These are phyloP conservation scores for Drosophila sordidula DNA, from an alignment of 2,888 invertebrate species.

Conservation along the genomic window DNA sequence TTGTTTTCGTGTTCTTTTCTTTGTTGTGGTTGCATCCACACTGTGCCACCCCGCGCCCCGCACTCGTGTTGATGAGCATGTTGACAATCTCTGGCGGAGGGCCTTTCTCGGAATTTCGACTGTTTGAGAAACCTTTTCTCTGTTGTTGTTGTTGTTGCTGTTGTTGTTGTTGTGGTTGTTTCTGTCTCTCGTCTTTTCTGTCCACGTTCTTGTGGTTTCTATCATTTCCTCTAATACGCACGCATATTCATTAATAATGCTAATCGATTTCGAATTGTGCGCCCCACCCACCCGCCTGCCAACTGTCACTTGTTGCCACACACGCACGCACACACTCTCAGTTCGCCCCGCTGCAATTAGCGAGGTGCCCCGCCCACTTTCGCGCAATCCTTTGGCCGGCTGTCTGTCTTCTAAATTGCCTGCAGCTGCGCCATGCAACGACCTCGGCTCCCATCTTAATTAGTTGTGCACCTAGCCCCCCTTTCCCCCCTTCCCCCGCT, in stretches of 20 bases:
- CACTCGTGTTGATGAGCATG: slow-evolving; percentile 73
- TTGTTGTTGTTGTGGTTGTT: too few relatives aligned
- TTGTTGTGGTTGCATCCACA: slow-evolving; percentile 12
- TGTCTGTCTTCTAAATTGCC: slow-evolving; percentile 36
- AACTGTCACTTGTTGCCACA: slow-evolving; percentile 30
- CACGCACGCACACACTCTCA: not conserved
- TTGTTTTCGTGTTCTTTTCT: not conserved
- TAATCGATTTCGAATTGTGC: slow-evolving; percentile 56
- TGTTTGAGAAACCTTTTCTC: slow-evolving; percentile 49
- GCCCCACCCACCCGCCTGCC: slow-evolving; percentile 3
- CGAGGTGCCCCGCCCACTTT: not conserved
- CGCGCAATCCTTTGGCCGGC: not conserved
- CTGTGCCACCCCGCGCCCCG: not conserved
- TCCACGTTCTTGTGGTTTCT: slow-evolving; percentile 35
- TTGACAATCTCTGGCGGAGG: slow-evolving; percentile 72
- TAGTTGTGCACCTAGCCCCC: slow-evolving; percentile 36
- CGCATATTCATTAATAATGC: slow-evolving; percentile 76
- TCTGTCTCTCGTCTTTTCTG: slow-evolving; percentile 1
- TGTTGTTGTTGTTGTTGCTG: too few relatives aligned
- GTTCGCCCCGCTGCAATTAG: slow-evolving; percentile 5
- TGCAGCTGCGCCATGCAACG: slow-evolving; percentile 38
- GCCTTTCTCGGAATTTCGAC: slow-evolving; percentile 54
- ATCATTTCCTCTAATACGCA: slow-evolving; percentile 15
- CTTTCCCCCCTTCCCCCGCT: not conserved
- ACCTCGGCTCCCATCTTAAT: slow-evolving; percentile 44